A percentile compares a stretch with the other conserved stretches of the same genome.
These are phyloP conservation scores for Bathynomus jamesi DNA, from an alignment of 1,140 invertebrate genomes.

Conservation along the genomic window DNA sequence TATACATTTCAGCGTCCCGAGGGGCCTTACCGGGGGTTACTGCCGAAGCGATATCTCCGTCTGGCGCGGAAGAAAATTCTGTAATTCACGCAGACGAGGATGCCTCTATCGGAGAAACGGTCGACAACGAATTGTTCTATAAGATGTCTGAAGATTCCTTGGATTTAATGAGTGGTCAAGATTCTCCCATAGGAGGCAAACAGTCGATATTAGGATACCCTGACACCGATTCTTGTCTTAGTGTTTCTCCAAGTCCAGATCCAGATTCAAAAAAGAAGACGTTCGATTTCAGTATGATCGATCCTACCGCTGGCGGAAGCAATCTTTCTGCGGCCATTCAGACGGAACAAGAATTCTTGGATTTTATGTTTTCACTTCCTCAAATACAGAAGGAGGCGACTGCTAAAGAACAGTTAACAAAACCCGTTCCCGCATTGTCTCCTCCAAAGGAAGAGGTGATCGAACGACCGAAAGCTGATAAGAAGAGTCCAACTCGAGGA, in stretches of 20 bases:
- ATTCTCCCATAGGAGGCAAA: background rate
- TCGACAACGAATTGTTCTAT: no score
- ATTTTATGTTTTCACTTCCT: slow-evolving; percentile 37
- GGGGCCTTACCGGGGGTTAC: background rate
- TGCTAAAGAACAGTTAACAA: background rate
- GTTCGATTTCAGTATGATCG: slow-evolving; percentile 26
- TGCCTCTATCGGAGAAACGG: no score
- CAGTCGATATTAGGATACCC: background rate
- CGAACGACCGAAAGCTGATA: slow-evolving; percentile 7
- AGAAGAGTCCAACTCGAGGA: slow-evolving; percentile 9
- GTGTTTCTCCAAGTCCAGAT: slow-evolving; percentile 35
- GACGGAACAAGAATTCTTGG: slow-evolving; percentile 37
- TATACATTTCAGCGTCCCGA: background rate
- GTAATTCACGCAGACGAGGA: no score
- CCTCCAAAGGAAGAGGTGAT: background rate
- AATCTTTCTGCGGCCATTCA: slow-evolving; percentile 32
- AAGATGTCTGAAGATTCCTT: background rate
- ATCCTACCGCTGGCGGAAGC: slow-evolving; percentile 13
- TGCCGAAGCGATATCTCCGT: no score
- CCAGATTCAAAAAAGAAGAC: slow-evolving; percentile 22
- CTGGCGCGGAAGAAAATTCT: no score
- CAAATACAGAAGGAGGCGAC: slow-evolving; percentile 22
- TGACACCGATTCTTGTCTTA: slow-evolving; percentile 32
- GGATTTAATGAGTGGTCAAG: background rate
- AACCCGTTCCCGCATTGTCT: background rate